These are phyloP conservation scores for Abscondita cerata DNA, from an alignment of 2,888 invertebrate species.

Conservation along the genomic window DNA sequence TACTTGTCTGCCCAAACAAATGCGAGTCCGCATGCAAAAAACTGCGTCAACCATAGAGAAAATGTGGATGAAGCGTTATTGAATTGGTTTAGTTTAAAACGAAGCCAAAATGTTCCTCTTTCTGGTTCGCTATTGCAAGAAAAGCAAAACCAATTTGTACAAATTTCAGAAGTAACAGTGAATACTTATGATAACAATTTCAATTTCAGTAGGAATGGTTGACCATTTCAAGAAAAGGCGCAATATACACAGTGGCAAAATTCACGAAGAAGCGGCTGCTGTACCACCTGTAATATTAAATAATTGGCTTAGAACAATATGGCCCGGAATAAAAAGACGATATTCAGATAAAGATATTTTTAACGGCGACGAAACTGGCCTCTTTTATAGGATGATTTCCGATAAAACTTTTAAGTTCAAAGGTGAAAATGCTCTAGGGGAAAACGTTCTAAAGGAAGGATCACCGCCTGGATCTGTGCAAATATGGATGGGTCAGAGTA, in stretches of 20 bases:
- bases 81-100: too few species aligned
- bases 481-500: slow-evolving; percentile 28
- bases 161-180: not conserved
- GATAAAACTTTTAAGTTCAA: slow-evolving; percentile 47
- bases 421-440: slow-evolving; percentile 44
- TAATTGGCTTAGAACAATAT: slow-evolving; percentile 7
- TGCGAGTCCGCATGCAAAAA: too few species aligned
- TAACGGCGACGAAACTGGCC: slow-evolving; percentile 14
- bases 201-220: slow-evolving; percentile 16
- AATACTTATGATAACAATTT: not conserved
- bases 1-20: too few species aligned
- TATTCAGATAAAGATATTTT: slow-evolving; percentile 8
- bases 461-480: too few species aligned
- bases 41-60: slow-evolving; percentile 7
- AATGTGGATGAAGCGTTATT: too few species aligned
- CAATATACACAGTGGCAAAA: too few species aligned
- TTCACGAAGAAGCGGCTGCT: too few species aligned
- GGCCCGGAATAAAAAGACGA: not conserved
- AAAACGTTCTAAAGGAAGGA: slow-evolving; percentile 44
- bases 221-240: slow-evolving; percentile 17
- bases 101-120: too few species aligned
- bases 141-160: slow-evolving; percentile 21
- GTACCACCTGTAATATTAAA: slow-evolving; percentile 8
- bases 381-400: slow-evolving; percentile 20
- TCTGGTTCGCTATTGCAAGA: slow-evolving; percentile 1